Conservation (phyloP, 2,888 invertebrate species). For the Ophioninae sp. region DNA sequence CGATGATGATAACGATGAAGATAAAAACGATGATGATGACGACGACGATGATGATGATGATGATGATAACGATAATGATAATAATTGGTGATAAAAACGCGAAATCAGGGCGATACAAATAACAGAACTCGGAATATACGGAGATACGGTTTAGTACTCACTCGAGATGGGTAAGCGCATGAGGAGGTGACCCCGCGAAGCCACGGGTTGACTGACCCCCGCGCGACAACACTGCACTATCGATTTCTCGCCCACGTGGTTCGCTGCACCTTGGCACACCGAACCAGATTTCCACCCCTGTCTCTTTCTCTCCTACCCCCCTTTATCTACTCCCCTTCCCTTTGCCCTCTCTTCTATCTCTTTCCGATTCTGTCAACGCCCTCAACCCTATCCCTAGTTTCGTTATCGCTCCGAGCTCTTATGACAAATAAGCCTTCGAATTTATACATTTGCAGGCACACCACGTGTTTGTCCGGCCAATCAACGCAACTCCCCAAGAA, state of each 20-base stretch:
- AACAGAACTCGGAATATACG: not conserved
- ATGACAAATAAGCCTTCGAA: conserved; percentile 2
- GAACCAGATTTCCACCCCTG: conserved; percentile 70
- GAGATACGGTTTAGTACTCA: conserved; percentile 45
- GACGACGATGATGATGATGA: too few species aligned
- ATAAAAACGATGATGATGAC: not conserved
- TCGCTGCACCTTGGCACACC: conserved; percentile 76
- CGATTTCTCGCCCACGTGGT: conserved; percentile 78
- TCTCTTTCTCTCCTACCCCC: conserved; percentile 42
- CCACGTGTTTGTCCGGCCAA: conserved; percentile 38
- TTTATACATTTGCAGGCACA: not conserved
- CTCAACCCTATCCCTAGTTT: conserved; percentile 30
- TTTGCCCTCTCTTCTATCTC: conserved; percentile 42
- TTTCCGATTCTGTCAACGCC: conserved; percentile 23
- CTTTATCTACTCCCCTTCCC: conserved; percentile 35
- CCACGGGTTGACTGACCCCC: conserved; percentile 78
- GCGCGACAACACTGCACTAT: conserved; percentile 80
- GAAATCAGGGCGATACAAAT: not conserved
- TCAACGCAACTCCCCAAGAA: not conserved
- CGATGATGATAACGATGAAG: not conserved
- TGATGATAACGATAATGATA: not conserved
- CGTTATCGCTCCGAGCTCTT: conserved; percentile 13
- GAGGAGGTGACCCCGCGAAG: conserved; percentile 76
- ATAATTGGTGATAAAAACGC: not conserved
- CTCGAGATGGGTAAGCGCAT: conserved; percentile 65